A percentile compares a stretch with the other conserved stretches of the same genome.
Evolutionary conservation across 2,888 invertebrate genomes (phyloP).

Genomic region (Microctonus brassicae): DNA sequence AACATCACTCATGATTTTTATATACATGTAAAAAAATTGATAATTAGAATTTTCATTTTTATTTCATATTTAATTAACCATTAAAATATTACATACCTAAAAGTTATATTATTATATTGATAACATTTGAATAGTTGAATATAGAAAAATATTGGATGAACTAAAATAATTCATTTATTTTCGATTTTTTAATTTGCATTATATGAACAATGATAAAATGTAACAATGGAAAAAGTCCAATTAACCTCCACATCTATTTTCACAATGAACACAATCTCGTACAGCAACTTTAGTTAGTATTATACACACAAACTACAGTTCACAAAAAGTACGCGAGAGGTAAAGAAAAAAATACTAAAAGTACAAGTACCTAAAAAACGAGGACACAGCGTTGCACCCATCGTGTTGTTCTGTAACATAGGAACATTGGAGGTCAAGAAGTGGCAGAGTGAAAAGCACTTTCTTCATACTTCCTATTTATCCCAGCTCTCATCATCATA

Average conservation of each 20-base stretch:
- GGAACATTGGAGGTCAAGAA: constrained; percentile 51
- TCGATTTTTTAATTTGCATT: background rate
- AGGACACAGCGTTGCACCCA: background rate
- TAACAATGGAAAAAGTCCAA: background rate
- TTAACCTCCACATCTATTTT: constrained; percentile 4
- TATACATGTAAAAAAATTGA: background rate
- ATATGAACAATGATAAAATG: background rate
- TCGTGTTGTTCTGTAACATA: constrained; percentile 11
- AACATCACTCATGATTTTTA: background rate
- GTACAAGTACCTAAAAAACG: constrained; percentile 8
- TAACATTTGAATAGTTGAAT: too few relatives aligned
- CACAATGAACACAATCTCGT: background rate
- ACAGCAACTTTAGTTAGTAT: background rate
- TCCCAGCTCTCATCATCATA: background rate
- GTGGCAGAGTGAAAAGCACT: constrained; percentile 39
- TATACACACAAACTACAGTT: background rate
- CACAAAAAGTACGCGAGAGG: background rate
- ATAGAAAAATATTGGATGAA: too few relatives aligned
- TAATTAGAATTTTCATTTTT: background rate
- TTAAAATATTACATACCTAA: too few relatives aligned
- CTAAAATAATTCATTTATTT: background rate
- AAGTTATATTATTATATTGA: too few relatives aligned
- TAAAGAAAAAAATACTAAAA: background rate
- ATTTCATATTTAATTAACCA: too few relatives aligned
- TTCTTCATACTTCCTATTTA: constrained; percentile 13